These are phyloP conservation scores for Penaeus monodon DNA, from an alignment of 2,888 invertebrate species.

Conservation along the genomic window DNA sequence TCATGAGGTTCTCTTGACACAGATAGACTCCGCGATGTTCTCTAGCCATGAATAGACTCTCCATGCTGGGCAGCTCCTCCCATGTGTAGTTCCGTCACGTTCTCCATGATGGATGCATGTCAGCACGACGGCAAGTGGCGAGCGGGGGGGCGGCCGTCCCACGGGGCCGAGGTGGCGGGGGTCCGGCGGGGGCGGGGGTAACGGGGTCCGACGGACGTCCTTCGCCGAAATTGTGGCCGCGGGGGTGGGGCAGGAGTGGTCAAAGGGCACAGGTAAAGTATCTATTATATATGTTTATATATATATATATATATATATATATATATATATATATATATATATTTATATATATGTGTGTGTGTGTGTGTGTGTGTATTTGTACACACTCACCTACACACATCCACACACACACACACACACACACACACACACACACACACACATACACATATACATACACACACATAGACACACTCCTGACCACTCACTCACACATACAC, in stretches of 20 bases:
- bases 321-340: conserved; percentile 21
- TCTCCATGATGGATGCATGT: conserved; percentile 37
- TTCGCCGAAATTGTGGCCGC: no score
- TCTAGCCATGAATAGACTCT: no score
- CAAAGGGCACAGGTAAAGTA: background rate
- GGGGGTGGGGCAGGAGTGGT: background rate
- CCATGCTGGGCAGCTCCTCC: background rate
- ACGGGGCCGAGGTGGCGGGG: background rate
- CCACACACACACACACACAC: no score
- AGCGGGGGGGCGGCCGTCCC: conserved; percentile 29
- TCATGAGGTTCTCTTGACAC: no score
- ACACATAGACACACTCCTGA: no score
- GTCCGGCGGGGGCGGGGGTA: background rate
- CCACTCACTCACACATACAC: no score
- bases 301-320: conserved; percentile 12
- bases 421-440: no score
- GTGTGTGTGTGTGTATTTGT: background rate
- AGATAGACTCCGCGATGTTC: no score
- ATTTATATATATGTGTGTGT: background rate
- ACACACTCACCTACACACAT: background rate
- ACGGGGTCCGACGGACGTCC: background rate
- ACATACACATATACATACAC: no score
- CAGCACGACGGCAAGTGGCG: conserved; percentile 18
- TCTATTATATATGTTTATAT: background rate
- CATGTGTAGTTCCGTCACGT: conserved; percentile 32